Evolutionary conservation across 2,797 vertebrate species (phyloP).

Genomic region (Dryobates pubescens): DNA sequence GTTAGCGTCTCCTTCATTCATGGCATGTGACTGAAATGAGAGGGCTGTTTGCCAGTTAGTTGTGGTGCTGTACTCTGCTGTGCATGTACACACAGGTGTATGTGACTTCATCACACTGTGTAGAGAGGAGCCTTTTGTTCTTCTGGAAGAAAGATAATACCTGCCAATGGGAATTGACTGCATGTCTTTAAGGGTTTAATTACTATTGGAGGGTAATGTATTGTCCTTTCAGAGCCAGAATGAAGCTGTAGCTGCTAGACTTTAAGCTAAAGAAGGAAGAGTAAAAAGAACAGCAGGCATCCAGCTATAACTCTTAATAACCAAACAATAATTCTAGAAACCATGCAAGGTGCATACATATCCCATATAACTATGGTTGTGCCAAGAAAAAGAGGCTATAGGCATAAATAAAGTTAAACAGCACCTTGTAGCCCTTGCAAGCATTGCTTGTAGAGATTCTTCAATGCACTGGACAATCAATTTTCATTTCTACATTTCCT

Average conservation of each 20-base stretch:
- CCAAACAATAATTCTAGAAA: not conserved
- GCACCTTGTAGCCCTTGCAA: not conserved
- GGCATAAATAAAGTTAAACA: not conserved
- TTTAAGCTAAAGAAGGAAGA: not conserved
- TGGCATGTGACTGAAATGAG: not conserved
- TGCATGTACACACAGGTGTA: not conserved
- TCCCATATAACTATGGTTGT: not conserved
- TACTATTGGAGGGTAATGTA: not conserved
- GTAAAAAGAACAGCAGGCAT: not conserved
- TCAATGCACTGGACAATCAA: not conserved
- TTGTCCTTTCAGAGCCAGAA: not conserved
- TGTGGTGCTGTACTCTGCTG: accelerated
- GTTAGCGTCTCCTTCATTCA: not conserved
- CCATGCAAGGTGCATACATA: not conserved
- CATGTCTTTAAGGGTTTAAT: not conserved
- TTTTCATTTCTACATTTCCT: not conserved
- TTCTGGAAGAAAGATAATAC: not conserved
- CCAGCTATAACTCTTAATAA: not conserved
- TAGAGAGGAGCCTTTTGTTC: not conserved
- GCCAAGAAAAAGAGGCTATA: not conserved
- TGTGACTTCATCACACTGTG: not conserved
- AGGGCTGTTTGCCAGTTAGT: not conserved
- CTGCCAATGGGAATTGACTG: not conserved
- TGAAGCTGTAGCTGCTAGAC: not conserved
- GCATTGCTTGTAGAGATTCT: not conserved